Conservation (phyloP, 2,797 vertebrate genomes). For the Limosa lapponica region DNA sequence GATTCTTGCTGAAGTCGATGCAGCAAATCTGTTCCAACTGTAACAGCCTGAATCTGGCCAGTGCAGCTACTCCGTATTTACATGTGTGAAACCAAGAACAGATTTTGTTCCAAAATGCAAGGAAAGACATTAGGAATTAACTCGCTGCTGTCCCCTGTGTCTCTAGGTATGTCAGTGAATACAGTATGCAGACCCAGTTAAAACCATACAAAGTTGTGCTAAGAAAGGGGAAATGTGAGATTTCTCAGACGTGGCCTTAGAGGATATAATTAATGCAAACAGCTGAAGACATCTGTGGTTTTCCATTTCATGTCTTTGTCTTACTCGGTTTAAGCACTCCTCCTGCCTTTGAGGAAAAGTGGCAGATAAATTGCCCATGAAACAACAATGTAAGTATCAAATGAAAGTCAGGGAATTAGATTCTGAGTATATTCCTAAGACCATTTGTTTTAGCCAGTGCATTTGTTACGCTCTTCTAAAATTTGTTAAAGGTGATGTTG, state of each 20-base stretch:
- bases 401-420: background rate
- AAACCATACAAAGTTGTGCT: background rate
- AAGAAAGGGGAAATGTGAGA: background rate
- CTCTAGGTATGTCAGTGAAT: background rate
- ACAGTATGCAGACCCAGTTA: background rate
- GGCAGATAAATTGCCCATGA: background rate
- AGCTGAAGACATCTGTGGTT: constrained; percentile 11
- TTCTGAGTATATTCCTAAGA: background rate
- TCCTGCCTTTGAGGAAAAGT: background rate
- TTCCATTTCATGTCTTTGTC: background rate
- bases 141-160: background rate
- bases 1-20: background rate
- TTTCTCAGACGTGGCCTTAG: background rate
- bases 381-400: background rate
- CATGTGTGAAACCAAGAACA: constrained; percentile 5
- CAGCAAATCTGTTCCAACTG: constrained; percentile 16
- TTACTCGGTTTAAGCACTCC: background rate
- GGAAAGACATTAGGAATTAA: background rate
- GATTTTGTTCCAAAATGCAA: background rate
- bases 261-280: background rate
- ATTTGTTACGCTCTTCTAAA: background rate
- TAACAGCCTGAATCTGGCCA: background rate
- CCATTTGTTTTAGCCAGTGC: background rate
- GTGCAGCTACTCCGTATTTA: constrained; percentile 15
- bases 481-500: background rate